These are phyloP conservation scores for Blera fallax DNA, from an alignment of 2,888 invertebrate genomes.

Conservation along the genomic window DNA sequence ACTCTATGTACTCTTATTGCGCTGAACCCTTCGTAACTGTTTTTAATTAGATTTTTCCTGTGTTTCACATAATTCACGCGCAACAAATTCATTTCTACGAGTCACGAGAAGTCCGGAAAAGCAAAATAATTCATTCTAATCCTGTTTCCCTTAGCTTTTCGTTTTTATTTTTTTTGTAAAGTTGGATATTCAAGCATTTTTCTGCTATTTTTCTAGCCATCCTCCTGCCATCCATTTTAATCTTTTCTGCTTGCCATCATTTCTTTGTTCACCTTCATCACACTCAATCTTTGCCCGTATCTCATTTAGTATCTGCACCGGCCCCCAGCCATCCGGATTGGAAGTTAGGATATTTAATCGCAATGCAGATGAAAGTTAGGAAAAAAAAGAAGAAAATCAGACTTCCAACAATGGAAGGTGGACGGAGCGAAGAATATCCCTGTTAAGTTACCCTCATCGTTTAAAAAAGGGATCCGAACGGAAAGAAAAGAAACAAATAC, in stretches of 20 bases:
- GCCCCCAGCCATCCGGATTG: conserved; percentile 23
- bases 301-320: conserved; percentile 8
- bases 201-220: background rate
- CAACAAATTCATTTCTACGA: conserved; percentile 30
- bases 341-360: conserved; percentile 58
- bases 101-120: conserved; percentile 45
- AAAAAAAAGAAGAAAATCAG: background rate
- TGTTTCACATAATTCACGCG: conserved; percentile 37
- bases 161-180: background rate
- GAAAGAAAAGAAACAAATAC: background rate
- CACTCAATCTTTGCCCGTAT: conserved; percentile 43
- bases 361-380: conserved; percentile 57
- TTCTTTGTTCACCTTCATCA: conserved; percentile 43
- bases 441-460: background rate
- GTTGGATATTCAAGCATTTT: conserved; percentile 3
- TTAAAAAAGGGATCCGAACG: background rate
- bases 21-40: conserved; percentile 22
- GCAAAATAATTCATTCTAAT: conserved; percentile 62
- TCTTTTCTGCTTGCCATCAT: conserved; percentile 12
- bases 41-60: conserved; percentile 62
- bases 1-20: background rate
- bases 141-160: conserved; percentile 33
- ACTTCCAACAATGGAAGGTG: background rate
- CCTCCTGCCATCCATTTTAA: conserved; percentile 13
- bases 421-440: background rate